These are phyloP conservation scores for Brachionus paranguensis DNA, from an alignment of 1,140 invertebrate genomes.

Conservation along the genomic window DNA sequence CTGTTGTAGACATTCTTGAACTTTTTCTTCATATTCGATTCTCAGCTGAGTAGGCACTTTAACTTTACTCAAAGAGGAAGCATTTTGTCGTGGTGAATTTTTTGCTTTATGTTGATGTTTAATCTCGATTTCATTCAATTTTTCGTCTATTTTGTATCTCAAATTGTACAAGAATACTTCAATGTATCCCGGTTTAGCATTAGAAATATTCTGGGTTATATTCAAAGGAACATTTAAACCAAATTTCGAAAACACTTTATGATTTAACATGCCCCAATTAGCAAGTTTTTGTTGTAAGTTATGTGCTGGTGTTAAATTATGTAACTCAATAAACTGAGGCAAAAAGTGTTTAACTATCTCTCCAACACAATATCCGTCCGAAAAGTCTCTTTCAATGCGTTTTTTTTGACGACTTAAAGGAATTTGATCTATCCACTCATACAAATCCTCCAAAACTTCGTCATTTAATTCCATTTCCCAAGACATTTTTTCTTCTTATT, in stretches of 20 bases:
- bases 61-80: background rate
- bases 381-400: conserved; percentile 54
- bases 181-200: conserved; percentile 9
- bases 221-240: conserved; percentile 30
- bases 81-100: background rate
- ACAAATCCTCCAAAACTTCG: conserved; percentile 21
- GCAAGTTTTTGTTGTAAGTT: conserved; percentile 48
- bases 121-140: conserved; percentile 32
- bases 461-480: conserved; percentile 39
- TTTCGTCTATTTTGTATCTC: conserved; percentile 49
- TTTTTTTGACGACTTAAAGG: conserved; percentile 54
- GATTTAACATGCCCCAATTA: conserved; percentile 53
- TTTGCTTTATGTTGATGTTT: background rate
- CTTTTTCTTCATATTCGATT: conserved; percentile 48
- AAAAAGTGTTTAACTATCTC: conserved; percentile 53
- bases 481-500: background rate
- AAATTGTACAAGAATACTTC: conserved; percentile 46
- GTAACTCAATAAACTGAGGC: conserved; percentile 49
- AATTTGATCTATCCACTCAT: conserved; percentile 52
- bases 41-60: conserved; percentile 34
- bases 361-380: conserved; percentile 50
- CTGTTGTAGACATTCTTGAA: conserved; percentile 49
- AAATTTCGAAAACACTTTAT: conserved; percentile 11
- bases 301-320: conserved; percentile 49
- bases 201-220: conserved; percentile 33